These are phyloP conservation scores for Anarhynchus alexandrinus DNA, from an alignment of 2,113 vertebrate species.

Conservation along the genomic window DNA sequence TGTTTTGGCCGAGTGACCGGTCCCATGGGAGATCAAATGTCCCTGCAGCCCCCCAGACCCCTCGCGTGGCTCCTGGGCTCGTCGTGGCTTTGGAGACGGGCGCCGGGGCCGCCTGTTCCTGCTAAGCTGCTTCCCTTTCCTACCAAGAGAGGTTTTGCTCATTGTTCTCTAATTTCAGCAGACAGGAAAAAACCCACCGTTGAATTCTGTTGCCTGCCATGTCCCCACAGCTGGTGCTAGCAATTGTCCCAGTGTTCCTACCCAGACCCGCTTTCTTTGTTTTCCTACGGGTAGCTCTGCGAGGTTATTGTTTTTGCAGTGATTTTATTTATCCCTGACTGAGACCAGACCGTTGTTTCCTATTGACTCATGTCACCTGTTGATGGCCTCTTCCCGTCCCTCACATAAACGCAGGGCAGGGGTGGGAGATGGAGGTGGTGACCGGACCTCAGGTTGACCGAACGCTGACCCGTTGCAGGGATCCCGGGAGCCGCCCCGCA, in stretches of 20 bases:
- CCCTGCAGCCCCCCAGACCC: neutral
- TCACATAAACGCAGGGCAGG: neutral
- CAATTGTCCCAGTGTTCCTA: neutral
- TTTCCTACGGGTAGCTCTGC: fast-evolving
- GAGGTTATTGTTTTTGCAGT: neutral
- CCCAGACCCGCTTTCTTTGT: neutral
- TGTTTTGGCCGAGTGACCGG: neutral
- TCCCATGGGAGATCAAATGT: neutral
- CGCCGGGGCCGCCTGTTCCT: neutral
- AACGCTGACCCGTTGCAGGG: neutral
- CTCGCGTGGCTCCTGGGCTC: neutral
- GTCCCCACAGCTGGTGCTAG: constrained; percentile 7
- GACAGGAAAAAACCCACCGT: neutral
- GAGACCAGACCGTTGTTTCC: constrained; percentile 58
- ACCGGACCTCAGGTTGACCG: neutral
- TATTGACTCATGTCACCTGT: constrained; percentile 28
- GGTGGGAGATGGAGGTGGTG: neutral
- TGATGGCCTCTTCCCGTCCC: neutral
- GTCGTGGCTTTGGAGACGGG: neutral
- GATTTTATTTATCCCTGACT: neutral
- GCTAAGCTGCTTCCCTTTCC: constrained; percentile 37
- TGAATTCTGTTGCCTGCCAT: neutral
- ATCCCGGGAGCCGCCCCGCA: neutral
- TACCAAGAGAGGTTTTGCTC: neutral
- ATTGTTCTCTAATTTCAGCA: constrained; percentile 40